Conservation (phyloP, 2,888 invertebrate species). For the Spicauda simplicius region DNA sequence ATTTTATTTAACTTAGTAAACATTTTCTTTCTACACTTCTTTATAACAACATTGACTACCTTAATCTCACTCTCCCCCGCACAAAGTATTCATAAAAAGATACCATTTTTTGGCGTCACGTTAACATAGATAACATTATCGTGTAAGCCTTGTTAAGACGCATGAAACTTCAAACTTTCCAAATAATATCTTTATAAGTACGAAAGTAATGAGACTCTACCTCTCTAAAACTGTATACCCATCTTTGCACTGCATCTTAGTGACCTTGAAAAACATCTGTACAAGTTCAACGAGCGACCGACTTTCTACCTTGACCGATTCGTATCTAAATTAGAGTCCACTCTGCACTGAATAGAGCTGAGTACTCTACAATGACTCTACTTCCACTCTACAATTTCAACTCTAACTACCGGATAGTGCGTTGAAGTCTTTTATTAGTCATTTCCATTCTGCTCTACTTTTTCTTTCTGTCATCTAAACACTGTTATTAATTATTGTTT, state of each 20-base stretch:
- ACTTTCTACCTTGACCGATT: constrained; percentile 36
- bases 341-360: not conserved
- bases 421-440: constrained; percentile 14
- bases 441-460: not conserved
- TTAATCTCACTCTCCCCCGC: no score
- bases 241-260: constrained; percentile 23
- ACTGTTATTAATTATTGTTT: no score
- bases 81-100: no score
- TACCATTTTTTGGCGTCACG: no score
- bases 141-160: not conserved
- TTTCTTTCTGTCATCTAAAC: not conserved
- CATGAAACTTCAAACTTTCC: constrained; percentile 8
- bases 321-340: constrained; percentile 31
- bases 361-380: not conserved
- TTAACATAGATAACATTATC: not conserved
- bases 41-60: no score
- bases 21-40: no score
- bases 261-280: constrained; percentile 33
- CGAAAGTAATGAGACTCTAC: constrained; percentile 1
- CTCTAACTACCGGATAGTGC: not conserved
- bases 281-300: constrained; percentile 25
- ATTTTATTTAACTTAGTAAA: no score
- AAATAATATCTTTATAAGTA: not conserved
- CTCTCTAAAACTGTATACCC: constrained; percentile 15
- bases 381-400: constrained; percentile 10